Percentiles rank a stretch among this genome's conserved stretches.
Conservation (phyloP, 1,140 invertebrate genomes). For the Hestina assimilis region DNA sequence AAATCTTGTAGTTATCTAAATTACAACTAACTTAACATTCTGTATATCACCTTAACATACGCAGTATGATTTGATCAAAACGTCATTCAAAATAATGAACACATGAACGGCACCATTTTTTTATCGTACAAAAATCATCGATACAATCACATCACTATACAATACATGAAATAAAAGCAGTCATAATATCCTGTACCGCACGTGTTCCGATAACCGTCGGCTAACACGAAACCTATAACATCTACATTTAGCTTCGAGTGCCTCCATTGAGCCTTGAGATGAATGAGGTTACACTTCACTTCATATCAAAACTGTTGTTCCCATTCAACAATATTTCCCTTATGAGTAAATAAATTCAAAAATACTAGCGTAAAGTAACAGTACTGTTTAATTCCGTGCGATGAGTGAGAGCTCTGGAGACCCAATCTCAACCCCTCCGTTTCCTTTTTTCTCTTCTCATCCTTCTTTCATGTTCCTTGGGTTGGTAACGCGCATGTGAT, state of each 20-base stretch:
- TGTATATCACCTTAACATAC: too few relatives aligned
- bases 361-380: too few relatives aligned
- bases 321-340: background rate
- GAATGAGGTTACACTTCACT: slow-evolving; percentile 23
- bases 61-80: too few relatives aligned
- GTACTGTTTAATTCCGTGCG: too few relatives aligned
- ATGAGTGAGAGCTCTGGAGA: too few relatives aligned
- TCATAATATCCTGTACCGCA: slow-evolving; percentile 61
- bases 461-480: too few relatives aligned
- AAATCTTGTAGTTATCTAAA: too few relatives aligned
- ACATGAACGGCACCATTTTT: background rate
- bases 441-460: too few relatives aligned
- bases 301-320: slow-evolving; percentile 4
- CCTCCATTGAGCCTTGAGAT: slow-evolving; percentile 25
- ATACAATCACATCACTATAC: slow-evolving; percentile 35
- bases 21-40: too few relatives aligned
- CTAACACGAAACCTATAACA: slow-evolving; percentile 25
- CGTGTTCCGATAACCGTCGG: slow-evolving; percentile 34
- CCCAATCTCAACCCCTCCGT: too few relatives aligned
- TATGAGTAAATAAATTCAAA: too few relatives aligned
- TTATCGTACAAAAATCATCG: background rate
- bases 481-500: too few relatives aligned
- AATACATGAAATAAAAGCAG: slow-evolving; percentile 57
- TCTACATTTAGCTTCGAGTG: slow-evolving; percentile 34
- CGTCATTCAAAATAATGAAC: background rate